Base-by-base conservation (phyloP, 2,888 invertebrate genomes). In the Drosophila multiciliata region DNA sequence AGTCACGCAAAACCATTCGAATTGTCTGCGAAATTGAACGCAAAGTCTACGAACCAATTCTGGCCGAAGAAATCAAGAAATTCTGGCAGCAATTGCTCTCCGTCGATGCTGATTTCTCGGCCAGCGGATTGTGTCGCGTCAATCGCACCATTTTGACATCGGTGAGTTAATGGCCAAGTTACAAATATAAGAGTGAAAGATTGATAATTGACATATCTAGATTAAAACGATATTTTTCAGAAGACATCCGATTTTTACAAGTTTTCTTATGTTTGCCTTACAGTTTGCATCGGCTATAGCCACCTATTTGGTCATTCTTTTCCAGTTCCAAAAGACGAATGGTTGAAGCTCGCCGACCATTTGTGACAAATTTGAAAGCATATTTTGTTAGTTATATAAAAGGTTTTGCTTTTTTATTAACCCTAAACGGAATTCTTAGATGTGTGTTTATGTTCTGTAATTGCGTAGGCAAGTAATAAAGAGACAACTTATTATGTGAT, bases 291-390 rank as follows among this genome's bases (percentile, higher is more conserved):
- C 94, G 4, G 94, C 94, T 17, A 94, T 94, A 33, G 94, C 94
- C 26, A 94, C 94, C 12, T 94, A 94, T 83, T 91, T 94, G 64
- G 94, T 94, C 3, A 94, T 94, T 76, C 90, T 94, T 33, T 94
- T 94, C 75, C 94, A 94, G 84, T 94, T 94, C 80, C 93, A 94
- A 90, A 94, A 92, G 61, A 93, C 93, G 1, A 94, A 94, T 78
- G 94, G 93, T 15, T 93, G 87, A 90, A 32, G 15, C 0, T 12
- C 5, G 3, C 6, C 2, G 11, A 8, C 29, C n/a, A 17, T 42
- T n/a, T 35, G 7, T 12, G 20, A 3, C 15, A 1, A 6, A 23
- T 35, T 40, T 12, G 12, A 9, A 12, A 15, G 11, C 20, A 26
- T 23, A 36, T 36, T 36, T n/a, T 55, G n/a, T 67, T 26, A 59